A percentile compares a stretch with the other conserved stretches of the same genome.
phyloP scores from a whole-genome alignment of 2,888 invertebrate genomes.

The Sylvicola cinctus region DNA sequence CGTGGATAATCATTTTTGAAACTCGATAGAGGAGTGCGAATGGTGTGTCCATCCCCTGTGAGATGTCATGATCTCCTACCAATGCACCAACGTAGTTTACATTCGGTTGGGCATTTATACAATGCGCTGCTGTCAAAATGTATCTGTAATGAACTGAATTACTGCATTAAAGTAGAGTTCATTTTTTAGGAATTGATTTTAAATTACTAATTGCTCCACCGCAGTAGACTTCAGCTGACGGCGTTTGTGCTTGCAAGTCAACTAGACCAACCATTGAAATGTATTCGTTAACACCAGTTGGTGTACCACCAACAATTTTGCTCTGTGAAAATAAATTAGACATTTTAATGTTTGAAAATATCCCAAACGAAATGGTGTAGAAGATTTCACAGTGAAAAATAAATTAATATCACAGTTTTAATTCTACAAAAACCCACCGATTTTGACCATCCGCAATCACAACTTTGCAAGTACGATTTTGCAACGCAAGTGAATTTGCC shows the following conservation, averaged over 20 bases:
- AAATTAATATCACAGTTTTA: no score
- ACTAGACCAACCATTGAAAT: neutral
- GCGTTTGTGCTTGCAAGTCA: neutral
- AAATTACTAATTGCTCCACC: slow-evolving; percentile 2
- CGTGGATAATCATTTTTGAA: neutral
- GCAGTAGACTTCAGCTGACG: neutral
- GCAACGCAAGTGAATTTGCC: neutral
- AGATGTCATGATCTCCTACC: no score
- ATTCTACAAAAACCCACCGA: no score
- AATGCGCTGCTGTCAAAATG: neutral
- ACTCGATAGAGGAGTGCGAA: neutral
- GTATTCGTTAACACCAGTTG: neutral
- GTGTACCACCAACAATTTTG: neutral
- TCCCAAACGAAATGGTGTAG: no score
- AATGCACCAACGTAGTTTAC: no score
- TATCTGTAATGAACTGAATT: neutral
- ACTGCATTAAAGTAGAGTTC: no score
- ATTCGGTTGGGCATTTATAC: no score
- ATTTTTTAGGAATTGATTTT: neutral
- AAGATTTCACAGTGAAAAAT: no score
- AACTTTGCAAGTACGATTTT: neutral
- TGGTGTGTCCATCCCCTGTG: neutral
- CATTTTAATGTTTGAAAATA: no score
- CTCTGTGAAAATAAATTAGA: neutral
- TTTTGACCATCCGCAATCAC: neutral